Conservation (phyloP, 37 sponge, comb jelly and placozoan species). For the Theonella swinhoei region DNA sequence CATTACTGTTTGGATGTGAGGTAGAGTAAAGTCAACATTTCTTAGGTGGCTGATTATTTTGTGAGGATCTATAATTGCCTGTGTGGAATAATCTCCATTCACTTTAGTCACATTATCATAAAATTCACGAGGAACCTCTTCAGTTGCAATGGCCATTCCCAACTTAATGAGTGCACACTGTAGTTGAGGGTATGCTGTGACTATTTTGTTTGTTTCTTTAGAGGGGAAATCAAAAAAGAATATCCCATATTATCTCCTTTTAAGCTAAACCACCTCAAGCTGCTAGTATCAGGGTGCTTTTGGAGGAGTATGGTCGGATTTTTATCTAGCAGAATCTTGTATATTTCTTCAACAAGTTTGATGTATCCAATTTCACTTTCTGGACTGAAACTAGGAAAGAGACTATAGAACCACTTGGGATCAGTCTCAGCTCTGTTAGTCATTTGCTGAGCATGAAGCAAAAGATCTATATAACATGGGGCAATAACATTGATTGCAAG, state of each 20-base stretch:
- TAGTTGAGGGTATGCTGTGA: background rate
- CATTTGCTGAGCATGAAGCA: constrained; percentile 14
- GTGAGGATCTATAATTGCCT: background rate
- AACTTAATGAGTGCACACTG: constrained; percentile 7
- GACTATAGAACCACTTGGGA: constrained; percentile 42
- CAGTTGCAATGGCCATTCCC: constrained; percentile 31
- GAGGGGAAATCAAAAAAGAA: background rate
- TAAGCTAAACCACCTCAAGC: background rate
- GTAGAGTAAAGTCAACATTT: background rate
- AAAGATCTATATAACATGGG: constrained; percentile 47
- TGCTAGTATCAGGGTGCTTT: background rate
- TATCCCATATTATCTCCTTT: too few species aligned
- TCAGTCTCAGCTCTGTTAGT: background rate
- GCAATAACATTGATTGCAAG: constrained; percentile 18
- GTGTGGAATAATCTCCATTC: background rate
- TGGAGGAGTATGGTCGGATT: constrained; percentile 2
- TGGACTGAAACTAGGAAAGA: constrained; percentile 15
- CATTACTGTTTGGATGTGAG: background rate
- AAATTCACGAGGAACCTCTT: background rate
- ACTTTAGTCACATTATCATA: background rate
- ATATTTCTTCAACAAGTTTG: background rate
- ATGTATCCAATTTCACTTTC: constrained; percentile 2
- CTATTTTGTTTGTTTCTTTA: background rate
- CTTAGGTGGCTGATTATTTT: constrained; percentile 6
- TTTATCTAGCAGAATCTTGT: background rate